Conservation (phyloP, 2,113 vertebrate genomes). For the Perca fluviatilis region DNA sequence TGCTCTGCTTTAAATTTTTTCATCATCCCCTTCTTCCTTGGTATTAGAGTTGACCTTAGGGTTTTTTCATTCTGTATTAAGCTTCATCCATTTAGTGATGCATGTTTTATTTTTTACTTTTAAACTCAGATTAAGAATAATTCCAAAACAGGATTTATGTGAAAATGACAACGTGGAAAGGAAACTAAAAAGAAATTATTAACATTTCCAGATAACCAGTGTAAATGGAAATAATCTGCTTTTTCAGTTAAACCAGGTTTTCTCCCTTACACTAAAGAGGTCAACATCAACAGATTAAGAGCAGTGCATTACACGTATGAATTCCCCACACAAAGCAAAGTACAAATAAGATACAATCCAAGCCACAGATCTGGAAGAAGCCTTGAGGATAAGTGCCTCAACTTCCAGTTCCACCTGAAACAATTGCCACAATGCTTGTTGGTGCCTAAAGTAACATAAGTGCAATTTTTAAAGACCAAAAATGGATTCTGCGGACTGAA, state of each 20-base stretch:
- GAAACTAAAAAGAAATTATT: not conserved
- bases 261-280: not conserved
- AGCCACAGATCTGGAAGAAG: not conserved
- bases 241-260: not conserved
- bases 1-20: slow-evolving; percentile 15
- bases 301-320: not conserved
- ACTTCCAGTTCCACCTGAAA: not conserved
- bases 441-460: not conserved
- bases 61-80: slow-evolving; percentile 12
- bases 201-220: not conserved
- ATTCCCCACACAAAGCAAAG: not conserved
- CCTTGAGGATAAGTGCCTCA: not conserved
- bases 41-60: slow-evolving; percentile 45
- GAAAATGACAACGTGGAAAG: not conserved
- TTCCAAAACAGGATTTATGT: not conserved
- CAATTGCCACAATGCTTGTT: not conserved
- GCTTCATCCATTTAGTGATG: not conserved
- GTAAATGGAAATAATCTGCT: slow-evolving; percentile 11
- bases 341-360: not conserved
- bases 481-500: not conserved
- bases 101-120: not conserved
- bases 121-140: not conserved
- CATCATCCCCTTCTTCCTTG: slow-evolving; percentile 11
- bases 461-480: not conserved
- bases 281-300: not conserved